A percentile compares a stretch with the other conserved stretches of the same genome.
These are phyloP conservation scores for Dromius quadrimaculatus DNA, from an alignment of 2,888 invertebrate genomes.

Conservation along the genomic window DNA sequence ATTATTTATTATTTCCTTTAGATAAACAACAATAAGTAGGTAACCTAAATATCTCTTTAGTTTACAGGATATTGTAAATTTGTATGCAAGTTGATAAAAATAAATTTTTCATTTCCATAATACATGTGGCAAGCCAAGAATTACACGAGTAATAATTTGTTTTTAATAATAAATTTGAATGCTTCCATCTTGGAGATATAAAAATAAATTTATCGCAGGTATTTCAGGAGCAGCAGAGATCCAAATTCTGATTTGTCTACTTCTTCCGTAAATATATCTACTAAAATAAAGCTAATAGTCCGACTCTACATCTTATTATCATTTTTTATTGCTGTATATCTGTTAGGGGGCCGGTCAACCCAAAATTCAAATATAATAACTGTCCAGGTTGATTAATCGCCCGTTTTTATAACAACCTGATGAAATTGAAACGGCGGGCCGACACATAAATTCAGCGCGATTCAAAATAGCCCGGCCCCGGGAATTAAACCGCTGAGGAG, in stretches of 20 bases:
- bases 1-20: too few relatives aligned
- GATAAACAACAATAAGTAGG: too few relatives aligned
- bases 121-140: not conserved
- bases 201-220: slow-evolving; percentile 24
- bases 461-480: slow-evolving; percentile 30
- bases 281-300: slow-evolving; percentile 41
- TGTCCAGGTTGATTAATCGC: slow-evolving; percentile 49
- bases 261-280: slow-evolving; percentile 26
- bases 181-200: slow-evolving; percentile 2
- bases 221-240: slow-evolving; percentile 14
- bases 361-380: slow-evolving; percentile 49
- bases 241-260: slow-evolving; percentile 31
- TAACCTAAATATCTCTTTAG: too few relatives aligned
- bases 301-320: slow-evolving; percentile 43
- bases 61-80: too few relatives aligned
- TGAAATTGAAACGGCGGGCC: slow-evolving; percentile 39
- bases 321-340: slow-evolving; percentile 47
- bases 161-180: not conserved
- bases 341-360: slow-evolving; percentile 36
- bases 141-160: too few relatives aligned
- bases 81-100: too few relatives aligned
- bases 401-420: slow-evolving; percentile 47
- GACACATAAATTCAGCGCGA: slow-evolving; percentile 34
- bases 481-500: slow-evolving; percentile 4
- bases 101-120: not conserved